A percentile compares a stretch with the other conserved stretches of the same genome.
phyloP scores from a whole-genome alignment of 2,888 invertebrate genomes.

The Seladonia tumulorum region DNA sequence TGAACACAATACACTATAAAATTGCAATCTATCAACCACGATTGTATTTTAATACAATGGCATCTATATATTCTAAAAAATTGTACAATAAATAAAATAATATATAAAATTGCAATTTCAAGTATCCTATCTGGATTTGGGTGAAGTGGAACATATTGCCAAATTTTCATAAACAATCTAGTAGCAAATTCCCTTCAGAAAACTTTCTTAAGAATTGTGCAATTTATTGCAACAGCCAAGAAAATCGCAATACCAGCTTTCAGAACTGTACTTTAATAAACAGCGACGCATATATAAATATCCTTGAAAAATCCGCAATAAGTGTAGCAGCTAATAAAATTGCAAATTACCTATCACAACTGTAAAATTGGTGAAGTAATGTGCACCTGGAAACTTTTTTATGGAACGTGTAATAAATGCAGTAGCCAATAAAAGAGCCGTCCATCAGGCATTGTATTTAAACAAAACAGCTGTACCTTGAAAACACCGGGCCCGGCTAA shows the following conservation, averaged over 20 bases:
- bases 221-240: too few species aligned
- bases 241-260: too few species aligned
- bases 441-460: background rate
- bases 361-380: background rate
- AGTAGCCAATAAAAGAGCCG: background rate
- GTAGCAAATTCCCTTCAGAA: too few species aligned
- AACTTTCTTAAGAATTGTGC: too few species aligned
- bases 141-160: background rate
- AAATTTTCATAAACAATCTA: too few species aligned
- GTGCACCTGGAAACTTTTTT: background rate
- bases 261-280: too few species aligned
- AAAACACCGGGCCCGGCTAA: background rate
- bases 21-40: background rate
- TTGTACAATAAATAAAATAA: background rate
- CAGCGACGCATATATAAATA: too few species aligned
- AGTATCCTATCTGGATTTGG: too few species aligned
- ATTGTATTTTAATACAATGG: background rate
- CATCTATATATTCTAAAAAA: background rate
- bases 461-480: background rate
- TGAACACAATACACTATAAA: background rate
- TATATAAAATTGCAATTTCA: background rate
- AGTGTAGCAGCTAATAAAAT: background rate
- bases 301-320: background rate
- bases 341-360: background rate
- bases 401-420: background rate